phyloP scores from a whole-genome alignment of 2,888 invertebrate genomes.

The Cyrtodaria siliqua region DNA sequence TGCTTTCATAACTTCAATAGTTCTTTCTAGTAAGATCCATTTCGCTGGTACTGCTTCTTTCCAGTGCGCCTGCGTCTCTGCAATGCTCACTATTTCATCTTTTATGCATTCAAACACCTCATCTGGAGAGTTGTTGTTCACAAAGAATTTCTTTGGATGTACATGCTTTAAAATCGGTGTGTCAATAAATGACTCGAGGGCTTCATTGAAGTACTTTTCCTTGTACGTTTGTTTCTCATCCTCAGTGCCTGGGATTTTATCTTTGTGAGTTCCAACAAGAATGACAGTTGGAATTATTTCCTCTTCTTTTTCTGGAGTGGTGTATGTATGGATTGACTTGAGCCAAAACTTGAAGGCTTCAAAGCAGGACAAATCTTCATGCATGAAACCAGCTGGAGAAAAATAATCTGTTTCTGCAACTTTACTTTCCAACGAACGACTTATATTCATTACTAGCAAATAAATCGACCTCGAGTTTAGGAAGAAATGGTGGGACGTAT shows the following conservation, averaged over 20 bases:
- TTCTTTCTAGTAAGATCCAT: slow-evolving; percentile 53
- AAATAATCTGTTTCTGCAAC: neutral
- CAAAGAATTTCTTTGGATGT: slow-evolving; percentile 2
- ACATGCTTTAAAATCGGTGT: neutral
- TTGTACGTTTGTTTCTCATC: slow-evolving; percentile 34
- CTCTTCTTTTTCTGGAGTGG: neutral
- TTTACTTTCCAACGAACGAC: neutral
- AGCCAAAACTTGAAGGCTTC: slow-evolving; percentile 63
- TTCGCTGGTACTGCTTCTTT: slow-evolving; percentile 39
- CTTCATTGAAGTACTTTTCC: slow-evolving; percentile 46
- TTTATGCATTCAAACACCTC: slow-evolving; percentile 11
- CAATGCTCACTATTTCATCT: slow-evolving; percentile 23
- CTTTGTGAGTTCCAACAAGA: slow-evolving; percentile 53
- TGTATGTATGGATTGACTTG: slow-evolving; percentile 51
- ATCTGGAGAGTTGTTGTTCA: neutral
- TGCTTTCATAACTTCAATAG: slow-evolving; percentile 16
- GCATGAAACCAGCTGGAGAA: slow-evolving; percentile 2
- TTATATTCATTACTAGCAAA: slow-evolving; percentile 48
- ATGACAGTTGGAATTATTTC: slow-evolving; percentile 33
- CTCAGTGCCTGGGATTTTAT: slow-evolving; percentile 14
- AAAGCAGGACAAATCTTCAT: slow-evolving; percentile 31
- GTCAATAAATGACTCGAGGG: slow-evolving; percentile 26
- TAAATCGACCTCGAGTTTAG: slow-evolving; percentile 50
- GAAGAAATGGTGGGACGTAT: slow-evolving; percentile 58
- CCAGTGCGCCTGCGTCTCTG: slow-evolving; percentile 39